Evolutionary conservation across 2,888 invertebrate species (phyloP).

Genomic region (Dryococelus australis): DNA sequence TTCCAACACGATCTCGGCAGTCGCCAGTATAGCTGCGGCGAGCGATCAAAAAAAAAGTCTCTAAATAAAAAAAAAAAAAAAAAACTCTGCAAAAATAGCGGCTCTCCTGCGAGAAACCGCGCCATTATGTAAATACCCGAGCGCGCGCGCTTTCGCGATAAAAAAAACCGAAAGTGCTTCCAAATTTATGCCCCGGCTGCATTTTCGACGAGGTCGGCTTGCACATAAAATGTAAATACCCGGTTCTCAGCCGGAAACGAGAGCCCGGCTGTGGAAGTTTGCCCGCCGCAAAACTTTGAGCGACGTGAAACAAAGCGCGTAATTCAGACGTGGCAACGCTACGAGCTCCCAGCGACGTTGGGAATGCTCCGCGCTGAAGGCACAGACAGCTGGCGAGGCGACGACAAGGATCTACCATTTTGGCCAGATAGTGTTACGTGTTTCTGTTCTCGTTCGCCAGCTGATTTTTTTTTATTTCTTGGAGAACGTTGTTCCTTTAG

Average conservation of each 20-base stretch:
- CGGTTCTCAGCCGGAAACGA: not conserved
- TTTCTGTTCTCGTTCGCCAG: too few species aligned
- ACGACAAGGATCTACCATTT: too few species aligned
- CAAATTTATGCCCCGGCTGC: not conserved
- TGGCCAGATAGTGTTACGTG: too few species aligned
- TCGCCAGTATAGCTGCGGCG: too few species aligned
- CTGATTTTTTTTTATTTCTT: too few species aligned
- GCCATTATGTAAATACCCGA: not conserved
- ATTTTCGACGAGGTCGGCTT: not conserved
- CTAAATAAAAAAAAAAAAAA: not conserved
- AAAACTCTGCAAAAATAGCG: not conserved
- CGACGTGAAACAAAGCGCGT: not conserved
- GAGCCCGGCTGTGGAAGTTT: not conserved
- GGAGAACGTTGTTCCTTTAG: too few species aligned
- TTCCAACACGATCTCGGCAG: too few species aligned
- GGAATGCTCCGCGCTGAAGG: too few species aligned
- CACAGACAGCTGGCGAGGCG: too few species aligned
- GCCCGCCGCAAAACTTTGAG: not conserved
- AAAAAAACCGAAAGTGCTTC: not conserved
- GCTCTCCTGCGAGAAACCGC: not conserved
- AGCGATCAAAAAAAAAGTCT: too few species aligned
- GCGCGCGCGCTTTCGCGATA: not conserved
- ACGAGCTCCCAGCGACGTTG: too few species aligned
- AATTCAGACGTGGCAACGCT: not conserved
- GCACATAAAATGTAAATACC: constrained; percentile 7